Percentiles rank a stretch among this genome's conserved stretches.
These are phyloP conservation scores for Pangasius larnaudii DNA, from an alignment of 2,797 vertebrate genomes.

Conservation along the genomic window DNA sequence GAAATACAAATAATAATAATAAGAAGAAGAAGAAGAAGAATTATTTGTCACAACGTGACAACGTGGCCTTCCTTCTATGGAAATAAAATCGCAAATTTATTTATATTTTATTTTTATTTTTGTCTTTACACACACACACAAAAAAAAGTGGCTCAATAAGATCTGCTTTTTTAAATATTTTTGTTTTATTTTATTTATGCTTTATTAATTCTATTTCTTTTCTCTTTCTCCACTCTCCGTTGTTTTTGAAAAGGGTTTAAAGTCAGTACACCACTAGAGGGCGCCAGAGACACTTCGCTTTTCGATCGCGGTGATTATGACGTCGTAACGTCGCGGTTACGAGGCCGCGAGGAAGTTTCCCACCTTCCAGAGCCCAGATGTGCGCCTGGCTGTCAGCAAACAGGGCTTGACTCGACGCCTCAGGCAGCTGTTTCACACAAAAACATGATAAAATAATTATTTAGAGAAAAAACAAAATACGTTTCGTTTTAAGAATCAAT, in stretches of 20 bases:
- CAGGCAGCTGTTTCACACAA: slow-evolving; percentile 84
- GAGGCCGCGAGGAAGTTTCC: neutral
- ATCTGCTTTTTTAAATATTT: neutral
- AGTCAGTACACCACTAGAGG: neutral
- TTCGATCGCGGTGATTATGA: neutral
- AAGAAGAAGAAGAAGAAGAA: too few relatives aligned
- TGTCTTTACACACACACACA: neutral
- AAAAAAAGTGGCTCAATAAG: neutral
- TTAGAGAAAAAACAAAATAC: slow-evolving; percentile 16
- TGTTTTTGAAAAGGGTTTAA: neutral
- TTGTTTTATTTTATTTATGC: neutral
- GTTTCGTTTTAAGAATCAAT: slow-evolving; percentile 18
- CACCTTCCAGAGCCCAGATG: slow-evolving; percentile 98
- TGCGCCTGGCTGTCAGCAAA: slow-evolving; percentile 95
- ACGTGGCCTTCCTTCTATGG: too few relatives aligned
- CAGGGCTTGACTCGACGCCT: slow-evolving; percentile 92
- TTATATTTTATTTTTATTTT: neutral
- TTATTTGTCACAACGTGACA: neutral
- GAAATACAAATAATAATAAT: neutral
- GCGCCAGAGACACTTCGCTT: neutral
- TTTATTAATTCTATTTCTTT: neutral
- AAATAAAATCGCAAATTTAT: neutral
- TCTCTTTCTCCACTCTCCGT: neutral
- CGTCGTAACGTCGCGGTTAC: neutral
- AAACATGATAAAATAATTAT: neutral